Base-by-base conservation (phyloP, 2,888 invertebrate species). In the Trichogramma dendrolimi region DNA sequence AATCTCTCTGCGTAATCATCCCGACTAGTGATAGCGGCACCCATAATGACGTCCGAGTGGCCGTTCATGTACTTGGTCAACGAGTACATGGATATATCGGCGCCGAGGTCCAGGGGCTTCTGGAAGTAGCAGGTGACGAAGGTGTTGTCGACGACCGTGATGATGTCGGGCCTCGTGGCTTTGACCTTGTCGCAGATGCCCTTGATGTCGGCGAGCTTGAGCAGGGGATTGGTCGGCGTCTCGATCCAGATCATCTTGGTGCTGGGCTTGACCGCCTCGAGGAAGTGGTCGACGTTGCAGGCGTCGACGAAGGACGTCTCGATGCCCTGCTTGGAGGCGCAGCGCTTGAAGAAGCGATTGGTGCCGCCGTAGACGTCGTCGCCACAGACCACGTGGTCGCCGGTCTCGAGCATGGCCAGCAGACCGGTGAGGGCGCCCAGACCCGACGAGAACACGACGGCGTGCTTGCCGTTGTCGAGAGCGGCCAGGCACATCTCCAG, bases 1-100 rank as follows among this genome's bases (percentile, higher is more conserved):
- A 99, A 80, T 74, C 84, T 85, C 8, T 87, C 81, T 65, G 86
- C 87, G 4, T 96, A 72, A 51, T 86, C 85, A 49, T 90, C 86
- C 70, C 87, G 84, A 70, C 87, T 93, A 4, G 90, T 85, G 44
- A 91, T 82, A 6, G 89, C 86, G 11, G 92, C 90, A 3, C 98
- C 98, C 98, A 99, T 98, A 5, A 98, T 87, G 27, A 96, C 91
- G 81, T 99, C 98, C 0, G 94, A 89, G 80, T 99, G 98, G 0
- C 98, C 98, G 80, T 99, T 99, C 88, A 99, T 92, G 77, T 97
- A 99, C 80, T 99, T 99, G 0, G 96, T 96, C 59, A 96, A 75
- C 0, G 98, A 98, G 80, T 98, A 96, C 71, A 93, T 81, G 2
- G 89, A 90, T 59, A 97, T 81, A 78, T 99, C 96, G 1, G 94